Evolutionary conservation across 2,797 vertebrate genomes (phyloP).

Genomic region (Moxostoma hubbsi): DNA sequence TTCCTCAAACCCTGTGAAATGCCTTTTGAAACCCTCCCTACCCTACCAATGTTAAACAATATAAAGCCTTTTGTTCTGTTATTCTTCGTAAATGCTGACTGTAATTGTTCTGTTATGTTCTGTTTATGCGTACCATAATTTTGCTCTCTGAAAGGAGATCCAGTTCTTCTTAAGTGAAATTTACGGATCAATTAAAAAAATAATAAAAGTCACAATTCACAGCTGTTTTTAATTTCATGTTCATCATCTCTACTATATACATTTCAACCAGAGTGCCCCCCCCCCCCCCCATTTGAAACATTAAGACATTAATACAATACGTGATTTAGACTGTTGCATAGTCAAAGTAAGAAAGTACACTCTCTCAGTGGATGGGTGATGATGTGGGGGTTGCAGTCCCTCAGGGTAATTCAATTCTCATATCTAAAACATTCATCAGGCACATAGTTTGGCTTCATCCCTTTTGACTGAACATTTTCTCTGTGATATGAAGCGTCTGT

Average conservation of each 20-base stretch:
- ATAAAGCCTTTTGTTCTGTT: conserved; percentile 25
- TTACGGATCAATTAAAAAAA: neutral
- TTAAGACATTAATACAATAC: conserved; percentile 26
- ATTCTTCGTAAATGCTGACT: conserved; percentile 21
- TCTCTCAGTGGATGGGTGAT: conserved; percentile 10
- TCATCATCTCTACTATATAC: conserved; percentile 23
- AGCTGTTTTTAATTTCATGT: conserved; percentile 18
- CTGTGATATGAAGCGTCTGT: conserved; percentile 18
- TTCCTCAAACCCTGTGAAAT: conserved; percentile 37
- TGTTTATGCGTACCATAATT: conserved; percentile 10
- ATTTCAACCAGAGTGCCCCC: neutral
- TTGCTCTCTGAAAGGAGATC: conserved; percentile 2
- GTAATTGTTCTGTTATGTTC: conserved; percentile 20
- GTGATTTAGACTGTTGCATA: conserved; percentile 29
- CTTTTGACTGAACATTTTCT: conserved; percentile 64
- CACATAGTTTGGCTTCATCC: conserved; percentile 54
- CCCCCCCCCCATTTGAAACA: neutral
- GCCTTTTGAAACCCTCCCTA: conserved; percentile 17
- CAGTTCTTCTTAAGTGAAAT: conserved; percentile 8
- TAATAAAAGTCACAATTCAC: conserved; percentile 29
- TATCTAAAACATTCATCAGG: conserved; percentile 50
- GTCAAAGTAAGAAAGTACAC: conserved; percentile 13
- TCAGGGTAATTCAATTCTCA: conserved; percentile 18
- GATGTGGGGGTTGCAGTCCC: conserved; percentile 20
- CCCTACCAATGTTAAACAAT: conserved; percentile 15